Conservation (phyloP, 2,888 invertebrate species). For the Eucera pruinosa region DNA sequence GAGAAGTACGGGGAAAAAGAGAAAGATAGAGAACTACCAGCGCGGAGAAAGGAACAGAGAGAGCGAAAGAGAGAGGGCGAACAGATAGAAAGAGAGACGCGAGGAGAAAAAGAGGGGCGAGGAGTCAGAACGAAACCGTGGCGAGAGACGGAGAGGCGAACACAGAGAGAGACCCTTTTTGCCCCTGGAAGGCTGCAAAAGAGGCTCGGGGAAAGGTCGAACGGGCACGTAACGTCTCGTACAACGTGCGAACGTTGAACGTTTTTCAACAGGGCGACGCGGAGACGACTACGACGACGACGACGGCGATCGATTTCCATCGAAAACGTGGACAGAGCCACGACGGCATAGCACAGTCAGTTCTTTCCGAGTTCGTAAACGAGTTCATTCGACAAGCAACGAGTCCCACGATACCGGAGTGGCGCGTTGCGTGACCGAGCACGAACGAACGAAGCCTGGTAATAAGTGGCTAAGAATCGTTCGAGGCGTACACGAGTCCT, state of each 20-base stretch:
- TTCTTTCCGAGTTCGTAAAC: constrained; percentile 57
- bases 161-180: constrained; percentile 64
- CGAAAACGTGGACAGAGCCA: constrained; percentile 61
- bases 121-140: constrained; percentile 35
- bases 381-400: constrained; percentile 56
- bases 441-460: constrained; percentile 56
- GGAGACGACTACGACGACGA: constrained; percentile 51
- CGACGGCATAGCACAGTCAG: constrained; percentile 32
- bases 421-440: constrained; percentile 67
- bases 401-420: constrained; percentile 65
- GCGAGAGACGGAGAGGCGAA: constrained; percentile 17
- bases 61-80: neutral
- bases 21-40: neutral
- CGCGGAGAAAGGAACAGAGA: constrained; percentile 1
- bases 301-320: constrained; percentile 66
- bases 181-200: constrained; percentile 65
- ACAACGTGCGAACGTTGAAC: constrained; percentile 44
- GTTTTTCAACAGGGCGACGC: constrained; percentile 55
- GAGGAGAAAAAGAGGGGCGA: constrained; percentile 32
- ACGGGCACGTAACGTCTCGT: constrained; percentile 68
- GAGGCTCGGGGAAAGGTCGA: constrained; percentile 69
- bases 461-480: constrained; percentile 70
- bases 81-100: constrained; percentile 26
- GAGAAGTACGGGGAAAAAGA: constrained; percentile 11
- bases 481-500: constrained; percentile 54